phyloP scores from a whole-genome alignment of 2,888 invertebrate species.

The Philonicus albiceps region DNA sequence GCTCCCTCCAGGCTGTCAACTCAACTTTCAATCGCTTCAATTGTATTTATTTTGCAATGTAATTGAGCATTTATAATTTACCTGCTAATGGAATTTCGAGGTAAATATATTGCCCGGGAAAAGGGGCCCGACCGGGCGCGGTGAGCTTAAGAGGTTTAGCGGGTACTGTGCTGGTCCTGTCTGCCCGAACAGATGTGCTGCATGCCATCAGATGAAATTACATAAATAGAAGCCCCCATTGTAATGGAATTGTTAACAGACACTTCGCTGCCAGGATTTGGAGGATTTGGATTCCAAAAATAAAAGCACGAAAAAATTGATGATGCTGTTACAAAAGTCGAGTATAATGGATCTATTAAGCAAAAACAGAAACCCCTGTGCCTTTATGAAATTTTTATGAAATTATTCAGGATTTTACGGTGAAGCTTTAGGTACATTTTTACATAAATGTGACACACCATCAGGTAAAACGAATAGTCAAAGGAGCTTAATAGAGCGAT shows the following conservation, averaged over 20 bases:
- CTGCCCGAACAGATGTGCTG: not conserved
- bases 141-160: not conserved
- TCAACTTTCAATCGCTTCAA: constrained; percentile 22
- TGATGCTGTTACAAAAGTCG: not conserved
- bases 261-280: not conserved
- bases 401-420: not conserved
- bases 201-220: not conserved
- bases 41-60: constrained; percentile 30
- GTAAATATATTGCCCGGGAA: not conserved
- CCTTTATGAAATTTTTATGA: not conserved
- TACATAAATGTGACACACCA: not conserved
- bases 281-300: not conserved
- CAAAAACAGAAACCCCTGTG: not conserved
- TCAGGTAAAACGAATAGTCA: too few relatives aligned
- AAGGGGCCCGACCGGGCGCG: not conserved
- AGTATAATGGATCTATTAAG: not conserved
- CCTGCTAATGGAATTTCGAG: constrained; percentile 26
- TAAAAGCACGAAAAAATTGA: not conserved
- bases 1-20: not conserved
- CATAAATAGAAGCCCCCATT: not conserved
- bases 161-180: not conserved
- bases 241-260: not conserved
- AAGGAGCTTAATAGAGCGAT: too few relatives aligned
- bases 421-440: not conserved
- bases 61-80: constrained; percentile 34